Base-by-base conservation (phyloP, 2,113 vertebrate genomes). In the Galemys pyrenaicus region DNA sequence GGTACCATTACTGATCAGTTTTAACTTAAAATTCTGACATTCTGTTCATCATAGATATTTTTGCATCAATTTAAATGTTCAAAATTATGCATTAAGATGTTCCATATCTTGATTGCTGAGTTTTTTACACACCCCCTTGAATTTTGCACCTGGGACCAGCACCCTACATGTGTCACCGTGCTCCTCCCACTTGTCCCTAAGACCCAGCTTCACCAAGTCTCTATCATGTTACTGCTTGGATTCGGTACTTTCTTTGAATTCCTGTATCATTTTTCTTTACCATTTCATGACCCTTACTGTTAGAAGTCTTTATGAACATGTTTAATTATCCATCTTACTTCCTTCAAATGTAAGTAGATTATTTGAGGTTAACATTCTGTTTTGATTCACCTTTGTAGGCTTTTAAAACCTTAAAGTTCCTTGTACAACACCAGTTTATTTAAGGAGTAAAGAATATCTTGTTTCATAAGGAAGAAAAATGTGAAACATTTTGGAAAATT, bases 361-460 rank as follows among this genome's bases (percentile, higher is more conserved):
- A 79, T 9, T 78, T 49, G 32, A 71, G 17, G 28, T 71, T 74
- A 44, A 7, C 83, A 64, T 68, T 12, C 17, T 77, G 8, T 62
- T 84, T 92, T 95, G 80, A 88, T 71, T 95, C 8, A 79, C 44
- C 44, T 87, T 94, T 84, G 12, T 7, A 24, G 87, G 13, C 30
- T 92, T 89, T 88, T 51, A 79, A 58, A 1, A 58, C 71, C 37
- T 91, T 83, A 44, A 88, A 74, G 4, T n/a, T 49, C 3, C 11
- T 65, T 80, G 3, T 49, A 88, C 2, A 77, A 46, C 19, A 62
- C 64, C 85, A 20, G 24, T 68, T 78, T 60, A 78, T 80, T 81
- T 77, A 67, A 85, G 41, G 22, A 78, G 44, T 28, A 56, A 93
- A 93, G 20, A 46, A 73, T 30, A 44, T 51, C 91, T 16, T 87